Percentiles rank a stretch among this genome's conserved stretches.
These are phyloP conservation scores for Masnerella sp. DNA, from an alignment of 2,888 invertebrate species.

Conservation along the genomic window DNA sequence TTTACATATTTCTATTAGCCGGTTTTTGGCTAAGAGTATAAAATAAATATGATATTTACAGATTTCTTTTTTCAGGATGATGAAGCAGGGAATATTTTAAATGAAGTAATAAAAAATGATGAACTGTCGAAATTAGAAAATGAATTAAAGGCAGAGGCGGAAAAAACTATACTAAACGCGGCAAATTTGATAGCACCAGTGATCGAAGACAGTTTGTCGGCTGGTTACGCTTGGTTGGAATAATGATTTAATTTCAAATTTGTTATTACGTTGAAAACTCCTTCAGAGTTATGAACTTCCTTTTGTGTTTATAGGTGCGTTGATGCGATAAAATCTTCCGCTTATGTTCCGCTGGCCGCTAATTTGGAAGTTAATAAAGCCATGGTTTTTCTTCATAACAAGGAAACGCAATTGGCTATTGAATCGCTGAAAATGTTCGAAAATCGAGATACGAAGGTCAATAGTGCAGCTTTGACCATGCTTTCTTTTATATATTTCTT, in stretches of 20 bases:
- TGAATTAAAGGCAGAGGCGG: conserved; percentile 85
- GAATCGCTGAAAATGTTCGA: conserved; percentile 92
- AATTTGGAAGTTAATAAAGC: conserved; percentile 96
- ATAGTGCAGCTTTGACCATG: conserved; percentile 91
- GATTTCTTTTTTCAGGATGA: conserved; percentile 81
- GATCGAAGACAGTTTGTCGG: conserved; percentile 84
- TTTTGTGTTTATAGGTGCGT: conserved; percentile 90
- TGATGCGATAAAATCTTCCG: conserved; percentile 94
- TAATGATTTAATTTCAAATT: no score
- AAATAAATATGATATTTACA: no score
- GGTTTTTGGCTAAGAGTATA: no score
- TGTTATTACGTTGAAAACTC: no score
- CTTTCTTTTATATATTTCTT: conserved; percentile 90
- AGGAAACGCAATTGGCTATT: conserved; percentile 88
- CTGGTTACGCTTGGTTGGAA: conserved; percentile 79
- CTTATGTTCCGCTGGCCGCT: conserved; percentile 88
- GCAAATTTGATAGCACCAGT: conserved; percentile 93
- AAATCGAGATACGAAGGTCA: conserved; percentile 89
- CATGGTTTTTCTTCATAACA: conserved; percentile 89
- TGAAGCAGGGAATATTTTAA: conserved; percentile 79
- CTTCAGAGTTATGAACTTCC: no score
- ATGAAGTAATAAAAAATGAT: conserved; percentile 88
- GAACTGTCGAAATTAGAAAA: conserved; percentile 86
- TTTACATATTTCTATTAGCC: no score
- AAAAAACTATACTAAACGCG: conserved; percentile 89